These are phyloP conservation scores for Anastatus disparis DNA, from an alignment of 1,140 invertebrate genomes.

Conservation along the genomic window DNA sequence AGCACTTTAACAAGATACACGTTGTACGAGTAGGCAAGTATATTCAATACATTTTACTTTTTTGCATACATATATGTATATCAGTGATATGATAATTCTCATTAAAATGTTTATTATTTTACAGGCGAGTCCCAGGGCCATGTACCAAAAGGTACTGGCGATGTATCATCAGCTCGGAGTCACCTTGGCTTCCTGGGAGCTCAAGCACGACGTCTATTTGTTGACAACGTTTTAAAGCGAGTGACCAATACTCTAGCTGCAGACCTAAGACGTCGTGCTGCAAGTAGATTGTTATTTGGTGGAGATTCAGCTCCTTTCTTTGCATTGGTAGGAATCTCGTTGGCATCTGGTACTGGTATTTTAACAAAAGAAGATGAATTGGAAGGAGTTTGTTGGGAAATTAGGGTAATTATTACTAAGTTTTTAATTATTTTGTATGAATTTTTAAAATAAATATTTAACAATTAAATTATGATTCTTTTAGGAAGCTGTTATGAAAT, in stretches of 20 bases:
- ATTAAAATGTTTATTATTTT: conserved; percentile 6
- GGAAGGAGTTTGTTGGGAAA: conserved; percentile 83
- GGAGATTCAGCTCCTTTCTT: conserved; percentile 80
- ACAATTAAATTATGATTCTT: no score
- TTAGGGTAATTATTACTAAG: no score
- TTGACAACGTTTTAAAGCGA: conserved; percentile 76
- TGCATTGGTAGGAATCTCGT: conserved; percentile 78
- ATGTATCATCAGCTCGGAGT: conserved; percentile 50
- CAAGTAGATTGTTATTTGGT: conserved; percentile 73
- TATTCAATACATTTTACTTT: conserved; percentile 33
- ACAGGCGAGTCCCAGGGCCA: conserved; percentile 60
- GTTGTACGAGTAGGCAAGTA: conserved; percentile 68
- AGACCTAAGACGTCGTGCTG: conserved; percentile 72
- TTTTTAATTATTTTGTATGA: no score
- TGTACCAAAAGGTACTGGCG: conserved; percentile 53
- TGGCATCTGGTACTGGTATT: conserved; percentile 78
- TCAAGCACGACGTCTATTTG: conserved; percentile 73
- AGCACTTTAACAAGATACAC: conserved; percentile 64
- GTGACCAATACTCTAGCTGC: conserved; percentile 75
- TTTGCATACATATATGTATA: background rate
- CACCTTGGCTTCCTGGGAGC: conserved; percentile 69
- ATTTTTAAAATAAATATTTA: no score
- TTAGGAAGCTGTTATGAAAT: conserved; percentile 73
- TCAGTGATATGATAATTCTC: background rate
- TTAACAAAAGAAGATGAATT: conserved; percentile 84